Conservation (phyloP, 2,113 vertebrate species). For the Trinectes maculatus region DNA sequence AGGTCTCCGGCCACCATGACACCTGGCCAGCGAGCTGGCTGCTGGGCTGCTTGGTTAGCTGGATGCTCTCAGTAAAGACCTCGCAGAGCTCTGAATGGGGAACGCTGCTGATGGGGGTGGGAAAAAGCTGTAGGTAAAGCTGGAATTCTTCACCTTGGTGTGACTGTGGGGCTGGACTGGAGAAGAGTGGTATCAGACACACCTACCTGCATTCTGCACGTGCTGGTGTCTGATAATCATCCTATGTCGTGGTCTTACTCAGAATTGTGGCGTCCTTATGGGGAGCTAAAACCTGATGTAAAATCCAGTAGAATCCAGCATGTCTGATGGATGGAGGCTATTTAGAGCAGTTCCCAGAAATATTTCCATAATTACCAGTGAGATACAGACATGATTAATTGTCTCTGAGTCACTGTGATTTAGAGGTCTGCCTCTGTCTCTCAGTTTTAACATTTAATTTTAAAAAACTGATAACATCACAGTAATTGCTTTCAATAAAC, state of each 20-base stretch:
- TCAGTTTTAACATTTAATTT: not conserved
- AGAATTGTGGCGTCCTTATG: slow-evolving; percentile 26
- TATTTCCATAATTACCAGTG: slow-evolving; percentile 55
- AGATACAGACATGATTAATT: not conserved
- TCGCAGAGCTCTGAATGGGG: slow-evolving; percentile 13
- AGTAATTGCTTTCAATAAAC: not conserved
- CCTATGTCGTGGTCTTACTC: slow-evolving; percentile 41
- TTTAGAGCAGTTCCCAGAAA: slow-evolving; percentile 54
- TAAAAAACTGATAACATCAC: not conserved
- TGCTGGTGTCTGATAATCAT: slow-evolving; percentile 23
- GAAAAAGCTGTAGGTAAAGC: slow-evolving; percentile 23
- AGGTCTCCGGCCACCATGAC: slow-evolving; percentile 69
- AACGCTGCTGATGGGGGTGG: not conserved
- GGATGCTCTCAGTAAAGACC: not conserved
- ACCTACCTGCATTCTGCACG: slow-evolving; percentile 36
- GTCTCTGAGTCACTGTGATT: not conserved
- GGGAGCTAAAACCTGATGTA: slow-evolving; percentile 6
- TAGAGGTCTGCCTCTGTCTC: not conserved
- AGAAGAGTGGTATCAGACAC: slow-evolving; percentile 37
- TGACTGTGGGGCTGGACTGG: slow-evolving; percentile 40
- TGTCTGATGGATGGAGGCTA: slow-evolving; percentile 26
- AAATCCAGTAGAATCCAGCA: not conserved
- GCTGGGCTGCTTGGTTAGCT: slow-evolving; percentile 17
- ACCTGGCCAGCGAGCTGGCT: slow-evolving; percentile 19
- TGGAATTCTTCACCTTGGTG: slow-evolving; percentile 69